Conservation (phyloP, 2,113 vertebrate species). For the Synodontis membranacea region DNA sequence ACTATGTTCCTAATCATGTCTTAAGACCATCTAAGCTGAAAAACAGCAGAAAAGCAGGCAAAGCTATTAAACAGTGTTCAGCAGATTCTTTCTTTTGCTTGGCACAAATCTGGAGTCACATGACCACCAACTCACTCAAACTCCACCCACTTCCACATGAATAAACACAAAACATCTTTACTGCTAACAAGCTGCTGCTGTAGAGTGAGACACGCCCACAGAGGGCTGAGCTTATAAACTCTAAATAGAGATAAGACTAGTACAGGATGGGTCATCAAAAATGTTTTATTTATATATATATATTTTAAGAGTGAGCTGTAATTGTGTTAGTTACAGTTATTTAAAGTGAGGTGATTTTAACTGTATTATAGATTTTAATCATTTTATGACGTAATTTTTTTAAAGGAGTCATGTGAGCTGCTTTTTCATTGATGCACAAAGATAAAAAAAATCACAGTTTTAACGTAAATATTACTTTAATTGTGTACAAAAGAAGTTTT, state of each 20-base stretch:
- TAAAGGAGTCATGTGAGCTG: not conserved
- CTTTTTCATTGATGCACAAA: not conserved
- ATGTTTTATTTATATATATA: no score
- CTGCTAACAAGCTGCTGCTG: not conserved
- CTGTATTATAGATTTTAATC: not conserved
- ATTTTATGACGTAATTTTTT: not conserved
- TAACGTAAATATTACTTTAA: slow-evolving; percentile 49
- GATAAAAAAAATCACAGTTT: not conserved
- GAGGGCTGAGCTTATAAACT: not conserved
- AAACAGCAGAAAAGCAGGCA: no score
- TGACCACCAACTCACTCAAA: not conserved
- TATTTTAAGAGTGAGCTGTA: not conserved
- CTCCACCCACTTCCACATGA: no score
- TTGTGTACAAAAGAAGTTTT: slow-evolving; percentile 53
- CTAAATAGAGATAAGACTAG: not conserved
- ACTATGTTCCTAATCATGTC: no score
- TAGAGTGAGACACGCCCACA: not conserved
- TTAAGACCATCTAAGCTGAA: no score
- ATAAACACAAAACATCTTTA: not conserved
- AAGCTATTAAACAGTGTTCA: no score
- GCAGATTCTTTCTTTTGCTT: no score
- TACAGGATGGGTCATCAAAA: not conserved
- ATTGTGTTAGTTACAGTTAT: not conserved
- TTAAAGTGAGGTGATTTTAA: not conserved
- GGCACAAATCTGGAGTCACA: no score